These are phyloP conservation scores for Ectobius pallidus DNA, from an alignment of 2,888 invertebrate genomes.

Conservation along the genomic window DNA sequence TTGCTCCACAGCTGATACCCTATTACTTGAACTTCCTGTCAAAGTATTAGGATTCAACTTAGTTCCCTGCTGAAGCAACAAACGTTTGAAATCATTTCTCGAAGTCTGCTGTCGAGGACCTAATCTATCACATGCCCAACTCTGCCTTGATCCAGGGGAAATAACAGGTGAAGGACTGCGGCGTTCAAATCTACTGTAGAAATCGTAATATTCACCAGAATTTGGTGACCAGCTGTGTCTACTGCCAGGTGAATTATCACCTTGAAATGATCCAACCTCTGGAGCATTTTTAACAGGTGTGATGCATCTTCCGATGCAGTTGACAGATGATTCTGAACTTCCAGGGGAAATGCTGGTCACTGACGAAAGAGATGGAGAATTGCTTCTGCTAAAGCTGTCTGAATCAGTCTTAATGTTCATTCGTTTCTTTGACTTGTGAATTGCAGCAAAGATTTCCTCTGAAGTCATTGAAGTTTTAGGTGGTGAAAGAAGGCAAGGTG, in stretches of 20 bases:
- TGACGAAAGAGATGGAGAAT: slow-evolving; percentile 54
- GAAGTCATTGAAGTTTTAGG: slow-evolving; percentile 78
- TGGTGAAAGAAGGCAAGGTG: slow-evolving; percentile 59
- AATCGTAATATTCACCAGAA: slow-evolving; percentile 44
- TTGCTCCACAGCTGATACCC: slow-evolving; percentile 80
- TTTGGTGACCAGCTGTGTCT: slow-evolving; percentile 71
- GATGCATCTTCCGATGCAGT: slow-evolving; percentile 51
- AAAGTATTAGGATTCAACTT: not conserved
- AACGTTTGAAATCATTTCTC: slow-evolving; percentile 81
- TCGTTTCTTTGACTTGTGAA: slow-evolving; percentile 77
- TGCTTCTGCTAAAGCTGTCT: slow-evolving; percentile 35
- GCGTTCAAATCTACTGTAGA: slow-evolving; percentile 34
- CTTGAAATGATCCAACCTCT: slow-evolving; percentile 7
- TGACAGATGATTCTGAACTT: slow-evolving; percentile 58
- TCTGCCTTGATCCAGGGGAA: slow-evolving; percentile 54
- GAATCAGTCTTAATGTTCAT: slow-evolving; percentile 63
- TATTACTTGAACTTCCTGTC: slow-evolving; percentile 57
- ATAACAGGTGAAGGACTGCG: slow-evolving; percentile 15
- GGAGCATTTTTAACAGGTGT: not conserved
- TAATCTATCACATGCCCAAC: slow-evolving; percentile 53
- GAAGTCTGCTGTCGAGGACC: slow-evolving; percentile 69
- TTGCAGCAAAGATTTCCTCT: slow-evolving; percentile 76
- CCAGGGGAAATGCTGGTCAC: slow-evolving; percentile 61
- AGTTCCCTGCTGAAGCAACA: slow-evolving; percentile 75
- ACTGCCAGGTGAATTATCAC: slow-evolving; percentile 48